Evolutionary conservation across 2,797 vertebrate species (phyloP).

Genomic region (Odontamblyopus lacepedii): DNA sequence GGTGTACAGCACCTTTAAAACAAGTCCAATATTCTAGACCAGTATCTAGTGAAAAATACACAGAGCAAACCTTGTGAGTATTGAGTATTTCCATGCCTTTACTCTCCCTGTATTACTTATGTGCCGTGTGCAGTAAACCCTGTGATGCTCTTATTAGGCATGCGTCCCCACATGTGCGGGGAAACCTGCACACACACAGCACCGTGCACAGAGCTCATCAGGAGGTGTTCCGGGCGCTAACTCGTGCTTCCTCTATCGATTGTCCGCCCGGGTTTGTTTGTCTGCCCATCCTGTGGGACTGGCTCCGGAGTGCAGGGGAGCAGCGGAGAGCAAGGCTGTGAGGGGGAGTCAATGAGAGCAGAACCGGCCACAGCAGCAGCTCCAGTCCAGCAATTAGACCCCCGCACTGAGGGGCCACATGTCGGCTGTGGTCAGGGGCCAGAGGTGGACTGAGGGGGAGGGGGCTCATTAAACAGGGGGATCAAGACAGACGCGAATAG

Average conservation of each 20-base stretch:
- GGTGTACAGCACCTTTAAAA: too few species aligned
- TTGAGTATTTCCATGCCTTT: background rate
- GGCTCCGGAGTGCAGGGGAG: constrained; percentile 53
- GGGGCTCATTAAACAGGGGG: constrained; percentile 54
- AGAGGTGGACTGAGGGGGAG: constrained; percentile 36
- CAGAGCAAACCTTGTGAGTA: too few species aligned
- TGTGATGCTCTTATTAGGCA: background rate
- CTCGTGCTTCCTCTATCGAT: constrained; percentile 75
- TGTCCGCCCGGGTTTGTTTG: constrained; percentile 74
- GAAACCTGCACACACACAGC: constrained; percentile 14
- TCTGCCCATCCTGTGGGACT: constrained; percentile 68
- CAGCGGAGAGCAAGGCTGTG: constrained; percentile 17
- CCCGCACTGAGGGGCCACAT: constrained; percentile 49
- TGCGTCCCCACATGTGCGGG: background rate
- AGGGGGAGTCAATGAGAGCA: constrained; percentile 18
- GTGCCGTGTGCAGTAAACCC: background rate
- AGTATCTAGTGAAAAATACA: too few species aligned
- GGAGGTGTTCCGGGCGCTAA: constrained; percentile 55
- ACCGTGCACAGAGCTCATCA: constrained; percentile 66
- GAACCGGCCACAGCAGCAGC: constrained; percentile 57
- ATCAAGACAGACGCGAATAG: constrained; percentile 29
- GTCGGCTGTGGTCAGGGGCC: constrained; percentile 62
- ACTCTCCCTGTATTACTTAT: background rate
- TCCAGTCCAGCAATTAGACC: constrained; percentile 71
- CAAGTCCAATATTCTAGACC: too few species aligned